phyloP scores from a whole-genome alignment of 2,113 vertebrate species.

The Cebus imitator region DNA sequence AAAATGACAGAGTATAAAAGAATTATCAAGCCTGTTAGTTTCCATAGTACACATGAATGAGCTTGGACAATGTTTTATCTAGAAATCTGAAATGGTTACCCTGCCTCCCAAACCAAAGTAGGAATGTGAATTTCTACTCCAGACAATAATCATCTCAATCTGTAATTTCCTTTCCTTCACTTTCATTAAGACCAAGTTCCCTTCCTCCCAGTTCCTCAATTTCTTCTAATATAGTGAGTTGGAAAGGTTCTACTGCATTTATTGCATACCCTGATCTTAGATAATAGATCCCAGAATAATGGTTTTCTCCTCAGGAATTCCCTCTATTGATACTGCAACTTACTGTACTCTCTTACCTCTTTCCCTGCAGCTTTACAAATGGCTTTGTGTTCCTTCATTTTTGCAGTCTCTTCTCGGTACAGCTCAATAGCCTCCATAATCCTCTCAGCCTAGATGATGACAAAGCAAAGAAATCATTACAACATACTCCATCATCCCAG shows the following conservation, averaged over 20 bases:
- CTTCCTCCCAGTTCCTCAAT: background rate
- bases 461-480: background rate
- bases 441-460: slow-evolving; percentile 88
- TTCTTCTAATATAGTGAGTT: background rate
- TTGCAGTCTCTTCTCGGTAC: slow-evolving; percentile 90
- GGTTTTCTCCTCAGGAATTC: background rate
- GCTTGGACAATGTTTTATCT: background rate
- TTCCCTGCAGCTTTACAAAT: slow-evolving; percentile 91
- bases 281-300: background rate
- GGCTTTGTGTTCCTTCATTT: slow-evolving; percentile 89
- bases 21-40: background rate
- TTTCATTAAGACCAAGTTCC: background rate
- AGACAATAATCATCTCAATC: background rate
- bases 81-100: background rate
- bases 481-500: background rate
- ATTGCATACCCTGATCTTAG: background rate
- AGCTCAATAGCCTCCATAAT: slow-evolving; percentile 98
- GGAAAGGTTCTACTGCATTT: background rate
- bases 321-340: background rate
- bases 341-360: slow-evolving; percentile 84
- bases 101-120: background rate
- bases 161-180: background rate
- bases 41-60: background rate
- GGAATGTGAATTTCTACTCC: background rate
- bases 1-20: background rate